These are phyloP conservation scores for Agrochola litura DNA, from an alignment of 2,888 invertebrate genomes.

Conservation along the genomic window DNA sequence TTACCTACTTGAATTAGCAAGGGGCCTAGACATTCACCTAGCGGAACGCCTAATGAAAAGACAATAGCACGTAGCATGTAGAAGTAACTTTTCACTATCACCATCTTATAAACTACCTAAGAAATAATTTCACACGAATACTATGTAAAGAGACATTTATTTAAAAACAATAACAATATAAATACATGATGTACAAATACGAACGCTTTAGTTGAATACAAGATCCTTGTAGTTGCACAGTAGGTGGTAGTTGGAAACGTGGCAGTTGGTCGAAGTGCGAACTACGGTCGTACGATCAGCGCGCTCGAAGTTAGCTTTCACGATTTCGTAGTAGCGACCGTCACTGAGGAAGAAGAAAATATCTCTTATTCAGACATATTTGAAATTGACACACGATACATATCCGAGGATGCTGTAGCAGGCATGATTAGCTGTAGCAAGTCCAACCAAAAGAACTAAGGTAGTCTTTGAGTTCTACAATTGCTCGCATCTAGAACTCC, in stretches of 20 bases:
- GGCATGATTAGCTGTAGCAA: no score
- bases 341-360: conserved; percentile 92
- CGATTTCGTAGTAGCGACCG: conserved; percentile 99
- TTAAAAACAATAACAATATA: conserved; percentile 50
- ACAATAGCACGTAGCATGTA: not conserved
- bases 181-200: conserved; percentile 20
- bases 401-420: no score
- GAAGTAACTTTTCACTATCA: not conserved
- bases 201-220: conserved; percentile 94
- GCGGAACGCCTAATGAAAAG: conserved; percentile 26
- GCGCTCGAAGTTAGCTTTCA: conserved; percentile 99
- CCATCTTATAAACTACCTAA: not conserved
- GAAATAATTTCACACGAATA: not conserved
- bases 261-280: conserved; percentile 98
- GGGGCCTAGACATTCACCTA: no score
- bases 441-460: no score
- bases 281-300: conserved; percentile 99
- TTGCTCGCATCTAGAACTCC: no score
- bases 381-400: not conserved
- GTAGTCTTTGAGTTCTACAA: no score
- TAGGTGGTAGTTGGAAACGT: conserved; percentile 98
- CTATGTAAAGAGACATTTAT: conserved; percentile 45
- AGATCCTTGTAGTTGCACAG: conserved; percentile 98
- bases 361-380: not conserved
- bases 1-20: no score